Evolutionary conservation across 2,888 invertebrate genomes (phyloP).

Genomic region (Cylindroiulus punctatus): DNA sequence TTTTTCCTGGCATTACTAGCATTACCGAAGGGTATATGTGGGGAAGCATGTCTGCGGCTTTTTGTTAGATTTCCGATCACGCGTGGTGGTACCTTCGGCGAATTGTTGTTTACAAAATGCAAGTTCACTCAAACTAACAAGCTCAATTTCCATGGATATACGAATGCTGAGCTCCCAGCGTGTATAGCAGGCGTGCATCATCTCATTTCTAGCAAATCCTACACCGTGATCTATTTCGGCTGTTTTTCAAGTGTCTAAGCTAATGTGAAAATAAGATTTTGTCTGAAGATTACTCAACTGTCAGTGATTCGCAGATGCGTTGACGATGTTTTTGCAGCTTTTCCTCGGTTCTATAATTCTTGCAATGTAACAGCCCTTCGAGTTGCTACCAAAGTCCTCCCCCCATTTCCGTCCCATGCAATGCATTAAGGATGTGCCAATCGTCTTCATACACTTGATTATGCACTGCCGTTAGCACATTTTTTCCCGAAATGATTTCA

Average conservation of each 20-base stretch:
- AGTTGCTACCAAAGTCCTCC: neutral
- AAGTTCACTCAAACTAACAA: neutral
- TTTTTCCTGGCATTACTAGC: too few species aligned
- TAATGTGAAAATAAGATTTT: conserved; percentile 1
- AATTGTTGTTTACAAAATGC: neutral
- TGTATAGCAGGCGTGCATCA: neutral
- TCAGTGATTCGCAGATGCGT: neutral
- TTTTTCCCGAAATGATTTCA: conserved; percentile 8
- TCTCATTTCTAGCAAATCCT: neutral
- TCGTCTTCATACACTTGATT: conserved; percentile 9
- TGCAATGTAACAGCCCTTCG: neutral
- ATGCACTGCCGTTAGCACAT: neutral
- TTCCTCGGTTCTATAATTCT: neutral
- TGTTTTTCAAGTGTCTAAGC: neutral
- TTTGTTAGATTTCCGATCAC: too few species aligned
- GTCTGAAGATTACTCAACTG: neutral
- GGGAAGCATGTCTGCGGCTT: too few species aligned
- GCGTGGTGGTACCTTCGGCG: neutral
- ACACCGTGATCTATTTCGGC: neutral
- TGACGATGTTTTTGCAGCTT: neutral
- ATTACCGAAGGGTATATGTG: too few species aligned
- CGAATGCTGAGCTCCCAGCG: neutral
- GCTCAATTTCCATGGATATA: neutral
- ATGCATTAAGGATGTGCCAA: neutral
- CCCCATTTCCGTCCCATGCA: neutral